These are phyloP conservation scores for Crossoptilon crossoptilon DNA, from an alignment of 2,797 vertebrate species.

Conservation along the genomic window DNA sequence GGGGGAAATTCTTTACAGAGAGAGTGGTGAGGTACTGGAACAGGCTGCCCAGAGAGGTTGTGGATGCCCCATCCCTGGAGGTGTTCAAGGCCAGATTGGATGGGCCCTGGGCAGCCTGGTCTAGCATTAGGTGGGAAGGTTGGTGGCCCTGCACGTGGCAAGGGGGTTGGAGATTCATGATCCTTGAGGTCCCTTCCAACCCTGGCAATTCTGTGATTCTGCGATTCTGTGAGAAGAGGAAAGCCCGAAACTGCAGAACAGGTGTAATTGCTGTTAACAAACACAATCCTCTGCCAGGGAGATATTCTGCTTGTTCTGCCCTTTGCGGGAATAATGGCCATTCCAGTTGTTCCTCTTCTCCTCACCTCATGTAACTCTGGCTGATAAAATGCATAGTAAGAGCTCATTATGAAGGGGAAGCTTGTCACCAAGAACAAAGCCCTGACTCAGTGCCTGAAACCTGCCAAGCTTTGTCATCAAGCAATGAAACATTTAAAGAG, in stretches of 20 bases:
- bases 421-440: background rate
- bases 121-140: too few species aligned
- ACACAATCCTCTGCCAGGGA: background rate
- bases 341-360: conserved; percentile 16
- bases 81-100: too few species aligned
- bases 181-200: too few species aligned
- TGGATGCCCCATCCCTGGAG: too few species aligned
- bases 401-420: conserved; percentile 33
- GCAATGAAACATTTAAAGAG: conserved; percentile 34
- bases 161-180: too few species aligned
- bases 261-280: background rate
- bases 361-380: background rate
- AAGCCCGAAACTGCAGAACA: background rate
- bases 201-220: too few species aligned
- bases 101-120: too few species aligned
- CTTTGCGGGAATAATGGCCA: conserved; percentile 1
- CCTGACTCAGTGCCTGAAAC: background rate
- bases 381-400: conserved; percentile 6
- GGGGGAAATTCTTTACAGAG: too few species aligned
- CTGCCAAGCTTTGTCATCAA: background rate
- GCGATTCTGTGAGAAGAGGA: background rate
- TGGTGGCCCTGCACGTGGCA: too few species aligned
- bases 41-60: too few species aligned
- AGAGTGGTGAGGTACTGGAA: too few species aligned
- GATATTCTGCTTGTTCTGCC: background rate